Conservation (phyloP, 2,888 invertebrate species). For the Cordylochernes scorpioides region DNA sequence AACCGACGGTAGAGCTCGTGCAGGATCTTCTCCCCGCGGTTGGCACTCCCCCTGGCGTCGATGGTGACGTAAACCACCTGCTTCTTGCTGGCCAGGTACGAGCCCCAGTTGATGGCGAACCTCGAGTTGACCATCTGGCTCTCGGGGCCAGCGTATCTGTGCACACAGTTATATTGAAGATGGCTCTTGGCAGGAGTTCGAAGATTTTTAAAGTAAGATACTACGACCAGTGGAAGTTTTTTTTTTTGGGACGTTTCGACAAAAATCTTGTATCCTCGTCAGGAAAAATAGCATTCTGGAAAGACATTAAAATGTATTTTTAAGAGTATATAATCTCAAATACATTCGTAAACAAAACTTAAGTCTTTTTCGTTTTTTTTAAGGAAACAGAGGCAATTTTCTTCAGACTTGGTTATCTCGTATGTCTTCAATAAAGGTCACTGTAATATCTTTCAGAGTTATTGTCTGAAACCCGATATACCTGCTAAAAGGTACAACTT, state of each 20-base stretch:
- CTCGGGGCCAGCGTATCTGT: conserved; percentile 58
- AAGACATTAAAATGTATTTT: too few species aligned
- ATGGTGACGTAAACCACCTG: conserved; percentile 71
- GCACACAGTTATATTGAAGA: background rate
- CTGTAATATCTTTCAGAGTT: too few species aligned
- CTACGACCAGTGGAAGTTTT: background rate
- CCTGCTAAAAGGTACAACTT: too few species aligned
- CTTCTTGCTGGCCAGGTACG: conserved; percentile 55
- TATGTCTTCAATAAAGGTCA: too few species aligned
- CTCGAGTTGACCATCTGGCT: conserved; percentile 68
- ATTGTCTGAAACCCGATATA: too few species aligned
- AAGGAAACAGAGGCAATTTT: too few species aligned
- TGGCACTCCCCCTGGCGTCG: conserved; percentile 70
- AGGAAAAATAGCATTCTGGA: too few species aligned
- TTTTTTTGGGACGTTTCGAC: background rate
- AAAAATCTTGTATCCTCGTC: too few species aligned
- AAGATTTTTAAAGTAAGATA: background rate
- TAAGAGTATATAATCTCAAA: too few species aligned
- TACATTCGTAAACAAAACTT: too few species aligned
- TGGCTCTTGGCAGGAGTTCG: background rate
- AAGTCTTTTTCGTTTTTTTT: too few species aligned
- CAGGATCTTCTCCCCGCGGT: conserved; percentile 52
- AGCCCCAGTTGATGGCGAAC: conserved; percentile 65
- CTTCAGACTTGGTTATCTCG: too few species aligned
- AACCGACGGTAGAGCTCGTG: conserved; percentile 58